Percentiles rank a stretch among this genome's conserved stretches.
Conservation (phyloP, 2,888 invertebrate genomes). For the Anaspis maculata region DNA sequence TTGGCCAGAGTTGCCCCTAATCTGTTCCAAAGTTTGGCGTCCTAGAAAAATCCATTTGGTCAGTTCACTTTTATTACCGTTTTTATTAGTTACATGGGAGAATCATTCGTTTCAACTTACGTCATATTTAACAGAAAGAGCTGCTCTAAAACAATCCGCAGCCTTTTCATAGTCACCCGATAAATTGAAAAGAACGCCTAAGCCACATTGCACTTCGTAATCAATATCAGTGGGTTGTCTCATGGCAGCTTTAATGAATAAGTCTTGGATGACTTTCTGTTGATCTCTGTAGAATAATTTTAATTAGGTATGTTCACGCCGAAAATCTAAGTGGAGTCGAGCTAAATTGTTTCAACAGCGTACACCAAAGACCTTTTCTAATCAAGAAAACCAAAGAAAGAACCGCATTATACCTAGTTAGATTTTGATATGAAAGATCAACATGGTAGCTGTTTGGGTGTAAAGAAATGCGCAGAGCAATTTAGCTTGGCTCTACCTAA, state of each 20-base stretch:
- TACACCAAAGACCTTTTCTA: no score
- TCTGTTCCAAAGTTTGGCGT: conserved; percentile 93
- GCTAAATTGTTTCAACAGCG: no score
- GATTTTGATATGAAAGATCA: no score
- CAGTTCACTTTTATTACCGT: neutral
- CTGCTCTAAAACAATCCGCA: conserved; percentile 89
- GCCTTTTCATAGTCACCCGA: conserved; percentile 94
- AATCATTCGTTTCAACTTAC: no score
- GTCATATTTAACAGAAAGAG: conserved; percentile 71
- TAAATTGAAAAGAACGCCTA: conserved; percentile 92
- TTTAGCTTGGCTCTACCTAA: no score
- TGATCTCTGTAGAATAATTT: conserved; percentile 43
- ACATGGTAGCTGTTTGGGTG: no score
- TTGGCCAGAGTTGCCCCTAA: conserved; percentile 96
- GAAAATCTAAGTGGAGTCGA: no score
- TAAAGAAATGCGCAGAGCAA: no score
- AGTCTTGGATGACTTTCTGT: conserved; percentile 60
- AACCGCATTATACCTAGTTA: no score
- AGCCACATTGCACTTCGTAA: conserved; percentile 84
- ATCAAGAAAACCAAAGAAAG: no score
- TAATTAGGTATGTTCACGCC: no score
- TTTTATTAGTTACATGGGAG: neutral
- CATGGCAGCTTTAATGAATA: conserved; percentile 74
- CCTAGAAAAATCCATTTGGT: no score
- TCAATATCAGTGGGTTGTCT: conserved; percentile 67